Evolutionary conservation across 1,140 invertebrate genomes (phyloP).

Genomic region (Drosophila funebris): DNA sequence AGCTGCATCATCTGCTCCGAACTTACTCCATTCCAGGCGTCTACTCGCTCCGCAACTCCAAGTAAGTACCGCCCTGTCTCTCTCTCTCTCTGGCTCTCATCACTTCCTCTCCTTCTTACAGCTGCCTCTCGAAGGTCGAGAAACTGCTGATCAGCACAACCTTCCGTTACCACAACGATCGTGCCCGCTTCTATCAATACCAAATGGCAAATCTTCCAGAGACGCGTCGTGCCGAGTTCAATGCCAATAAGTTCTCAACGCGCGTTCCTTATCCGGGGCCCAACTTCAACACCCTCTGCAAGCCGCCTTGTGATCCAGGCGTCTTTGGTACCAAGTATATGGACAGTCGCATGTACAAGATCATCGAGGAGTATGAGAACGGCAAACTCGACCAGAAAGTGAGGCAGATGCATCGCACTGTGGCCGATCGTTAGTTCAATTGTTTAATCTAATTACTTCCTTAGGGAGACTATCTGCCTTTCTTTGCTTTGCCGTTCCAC

Average conservation of each 20-base stretch:
- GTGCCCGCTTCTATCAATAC: neutral
- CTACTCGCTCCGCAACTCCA: constrained; percentile 69
- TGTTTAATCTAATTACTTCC: neutral
- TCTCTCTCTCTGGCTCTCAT: neutral
- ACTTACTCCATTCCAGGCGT: constrained; percentile 73
- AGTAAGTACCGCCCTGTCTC: constrained; percentile 29
- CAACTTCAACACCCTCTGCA: constrained; percentile 43
- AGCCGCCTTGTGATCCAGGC: constrained; percentile 2
- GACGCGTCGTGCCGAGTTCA: neutral
- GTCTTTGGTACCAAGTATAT: constrained; percentile 32
- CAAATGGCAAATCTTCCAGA: neutral
- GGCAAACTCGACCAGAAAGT: neutral
- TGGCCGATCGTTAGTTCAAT: constrained; percentile 30
- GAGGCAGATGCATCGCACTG: neutral
- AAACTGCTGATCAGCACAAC: constrained; percentile 58
- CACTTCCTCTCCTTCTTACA: neutral
- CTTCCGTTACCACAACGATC: constrained; percentile 59
- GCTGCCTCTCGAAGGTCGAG: constrained; percentile 70
- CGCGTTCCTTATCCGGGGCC: constrained; percentile 36
- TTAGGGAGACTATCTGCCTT: too few relatives aligned
- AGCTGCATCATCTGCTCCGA: constrained; percentile 71
- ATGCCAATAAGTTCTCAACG: neutral
- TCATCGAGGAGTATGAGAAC: constrained; percentile 61
- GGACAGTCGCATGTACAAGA: constrained; percentile 60
- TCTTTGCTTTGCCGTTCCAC: too few relatives aligned